Percentiles rank a stretch among this genome's conserved stretches.
These are phyloP conservation scores for Sminthopsis crassicaudata DNA, from an alignment of 2,113 vertebrate genomes.

Conservation along the genomic window DNA sequence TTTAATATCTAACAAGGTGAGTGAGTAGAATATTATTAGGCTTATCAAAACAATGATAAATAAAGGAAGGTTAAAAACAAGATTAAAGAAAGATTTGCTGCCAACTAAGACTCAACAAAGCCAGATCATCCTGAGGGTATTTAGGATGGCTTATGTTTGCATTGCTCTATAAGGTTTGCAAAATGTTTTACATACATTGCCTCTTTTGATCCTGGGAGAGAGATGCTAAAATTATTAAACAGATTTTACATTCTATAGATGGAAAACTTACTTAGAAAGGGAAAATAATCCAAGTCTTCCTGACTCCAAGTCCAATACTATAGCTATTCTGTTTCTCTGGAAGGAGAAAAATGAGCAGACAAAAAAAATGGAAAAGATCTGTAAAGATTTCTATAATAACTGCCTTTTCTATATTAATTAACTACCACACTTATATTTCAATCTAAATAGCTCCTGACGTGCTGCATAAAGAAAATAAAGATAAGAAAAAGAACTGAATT, in stretches of 20 bases:
- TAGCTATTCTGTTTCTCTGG: neutral
- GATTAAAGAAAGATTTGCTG: neutral
- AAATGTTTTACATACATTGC: neutral
- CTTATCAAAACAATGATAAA: neutral
- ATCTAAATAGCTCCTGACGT: neutral
- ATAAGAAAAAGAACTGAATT: neutral
- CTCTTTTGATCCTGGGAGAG: neutral
- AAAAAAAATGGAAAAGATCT: neutral
- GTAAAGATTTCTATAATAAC: neutral
- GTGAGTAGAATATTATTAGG: neutral
- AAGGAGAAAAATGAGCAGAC: neutral
- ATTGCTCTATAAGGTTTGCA: neutral
- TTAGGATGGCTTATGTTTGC: neutral
- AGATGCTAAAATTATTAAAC: neutral
- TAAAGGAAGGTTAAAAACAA: neutral
- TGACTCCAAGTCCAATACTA: neutral
- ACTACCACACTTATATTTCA: neutral
- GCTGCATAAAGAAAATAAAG: neutral
- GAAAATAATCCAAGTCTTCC: neutral
- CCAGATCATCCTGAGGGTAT: neutral
- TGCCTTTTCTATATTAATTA: neutral
- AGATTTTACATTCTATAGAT: neutral
- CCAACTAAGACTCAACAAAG: neutral
- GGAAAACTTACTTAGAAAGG: neutral
- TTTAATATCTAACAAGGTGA: neutral